Evolutionary conservation across 2,797 vertebrate species (phyloP), one percentile per base, ranked within the genome.

Genomic region (Ataeniobius toweri): DNA sequence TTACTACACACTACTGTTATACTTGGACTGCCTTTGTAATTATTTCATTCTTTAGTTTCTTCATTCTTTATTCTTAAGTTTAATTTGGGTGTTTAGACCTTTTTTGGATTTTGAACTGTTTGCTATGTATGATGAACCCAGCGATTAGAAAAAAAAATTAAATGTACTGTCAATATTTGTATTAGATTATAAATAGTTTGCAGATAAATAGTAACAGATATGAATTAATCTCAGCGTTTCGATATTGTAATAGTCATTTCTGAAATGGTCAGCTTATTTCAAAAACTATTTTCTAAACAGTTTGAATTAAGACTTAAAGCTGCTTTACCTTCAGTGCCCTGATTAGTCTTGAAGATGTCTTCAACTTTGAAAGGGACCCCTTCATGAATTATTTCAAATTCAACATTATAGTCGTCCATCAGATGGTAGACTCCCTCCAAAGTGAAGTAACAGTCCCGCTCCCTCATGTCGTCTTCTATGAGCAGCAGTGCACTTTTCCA

Each of bases 391-490:
- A 93, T 0, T 67, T 95, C 92, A 5, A 92, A 88, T 46, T 94
- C 82, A 0, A 96, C 94, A 83, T 94, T 89, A 77, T 96, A 91
- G 18, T 96, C 94, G 18, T 92, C 93, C 86, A 99, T 96, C 56
- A 95, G 94, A 41, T 92, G 85, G 81, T 96, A 96, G 86, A 99
- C 96, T 1, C 97, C 98, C 85, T 99, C 98, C 82, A 96, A 71
- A 7, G 97, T 96, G 94, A 99, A 99, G 94, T 86, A 98, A 81
- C 98, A 99, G 95, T 95, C 97, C 68, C 98, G 93, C 93, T 98
- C 96, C 88, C 95, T 90, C 61, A 88, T 91, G 89, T 97, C 97
- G 91, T 98, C 97, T 26, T 98, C 97, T 92, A 94, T 98, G 46
- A 98, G 88, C 70, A 99, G 94, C 55, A 96, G 88, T 0, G 96